These are phyloP conservation scores for Drosophila melanosoma DNA, from an alignment of 2,888 invertebrate genomes.

Conservation along the genomic window DNA sequence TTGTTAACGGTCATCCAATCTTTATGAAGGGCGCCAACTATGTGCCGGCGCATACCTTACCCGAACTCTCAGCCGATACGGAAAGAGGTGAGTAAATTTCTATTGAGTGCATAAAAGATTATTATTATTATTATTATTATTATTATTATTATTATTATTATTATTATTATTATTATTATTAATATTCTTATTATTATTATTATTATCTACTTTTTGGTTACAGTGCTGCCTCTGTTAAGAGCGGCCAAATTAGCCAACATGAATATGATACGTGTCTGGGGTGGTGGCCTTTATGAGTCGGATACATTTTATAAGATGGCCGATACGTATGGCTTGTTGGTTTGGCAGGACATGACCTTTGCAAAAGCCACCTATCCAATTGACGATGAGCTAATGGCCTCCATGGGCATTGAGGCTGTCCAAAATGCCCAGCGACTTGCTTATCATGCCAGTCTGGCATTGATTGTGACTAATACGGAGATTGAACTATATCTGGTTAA, in stretches of 20 bases:
- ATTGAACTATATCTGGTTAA: slow-evolving; percentile 94
- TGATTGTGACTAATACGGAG: slow-evolving; percentile 98
- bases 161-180: no score
- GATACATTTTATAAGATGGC: slow-evolving; percentile 95
- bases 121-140: no score
- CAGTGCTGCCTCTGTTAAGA: slow-evolving; percentile 88
- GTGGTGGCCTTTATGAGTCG: slow-evolving; percentile 97
- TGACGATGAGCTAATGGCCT: slow-evolving; percentile 88
- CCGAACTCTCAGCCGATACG: slow-evolving; percentile 88
- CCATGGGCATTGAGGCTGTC: slow-evolving; percentile 90
- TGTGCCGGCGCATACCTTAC: slow-evolving; percentile 94
- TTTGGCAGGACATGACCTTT: slow-evolving; percentile 99
- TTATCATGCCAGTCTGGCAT: slow-evolving; percentile 93
- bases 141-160: no score
- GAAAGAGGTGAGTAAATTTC: slow-evolving; percentile 39
- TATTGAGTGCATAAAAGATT: no score
- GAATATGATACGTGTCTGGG: slow-evolving; percentile 98
- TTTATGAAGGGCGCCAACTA: slow-evolving; percentile 98
- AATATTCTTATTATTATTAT: no score
- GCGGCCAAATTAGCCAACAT: slow-evolving; percentile 92
- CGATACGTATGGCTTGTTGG: slow-evolving; percentile 94
- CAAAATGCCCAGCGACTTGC: slow-evolving; percentile 93
- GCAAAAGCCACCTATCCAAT: slow-evolving; percentile 97
- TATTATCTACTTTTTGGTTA: background rate
- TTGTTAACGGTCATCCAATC: slow-evolving; percentile 92